Conservation (phyloP, 2,797 vertebrate species). For the Chaenodraco wilsoni region DNA sequence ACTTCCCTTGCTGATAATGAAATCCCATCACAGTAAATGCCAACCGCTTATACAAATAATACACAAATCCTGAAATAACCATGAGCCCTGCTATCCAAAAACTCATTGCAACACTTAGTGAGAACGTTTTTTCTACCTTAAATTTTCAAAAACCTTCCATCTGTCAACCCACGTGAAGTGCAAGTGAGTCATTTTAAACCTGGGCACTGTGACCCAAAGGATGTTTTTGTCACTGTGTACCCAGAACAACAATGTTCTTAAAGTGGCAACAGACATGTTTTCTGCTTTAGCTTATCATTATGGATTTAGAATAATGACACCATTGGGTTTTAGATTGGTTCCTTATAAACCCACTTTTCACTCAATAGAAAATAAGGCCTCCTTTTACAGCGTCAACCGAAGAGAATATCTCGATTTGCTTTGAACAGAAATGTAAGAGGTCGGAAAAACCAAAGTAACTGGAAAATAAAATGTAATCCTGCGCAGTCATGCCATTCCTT, state of each 20-base stretch:
- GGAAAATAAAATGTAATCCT: no score
- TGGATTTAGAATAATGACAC: no score
- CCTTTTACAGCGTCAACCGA: no score
- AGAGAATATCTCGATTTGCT: no score
- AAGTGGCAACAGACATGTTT: no score
- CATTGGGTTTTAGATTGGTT: no score
- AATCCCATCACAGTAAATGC: slow-evolving; percentile 42
- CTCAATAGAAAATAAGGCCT: no score
- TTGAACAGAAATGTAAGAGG: no score
- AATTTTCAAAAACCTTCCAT: slow-evolving; percentile 32
- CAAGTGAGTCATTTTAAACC: slow-evolving; percentile 10
- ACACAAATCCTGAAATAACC: slow-evolving; percentile 53
- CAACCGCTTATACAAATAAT: slow-evolving; percentile 53
- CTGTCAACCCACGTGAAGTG: not conserved
- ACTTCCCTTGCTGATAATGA: slow-evolving; percentile 46
- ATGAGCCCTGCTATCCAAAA: slow-evolving; percentile 29
- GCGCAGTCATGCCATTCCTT: no score
- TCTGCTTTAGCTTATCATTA: no score
- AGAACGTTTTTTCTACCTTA: slow-evolving; percentile 22
- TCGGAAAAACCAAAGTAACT: no score
- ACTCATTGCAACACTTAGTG: slow-evolving; percentile 10
- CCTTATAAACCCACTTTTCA: no score
- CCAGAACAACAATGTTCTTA: not conserved
- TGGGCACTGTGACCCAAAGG: not conserved
- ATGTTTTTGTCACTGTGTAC: not conserved